Percentiles rank a stretch among this genome's conserved stretches.
Evolutionary conservation across 2,113 vertebrate species (phyloP).

Genomic region (Tragelaphus strepsiceros): DNA sequence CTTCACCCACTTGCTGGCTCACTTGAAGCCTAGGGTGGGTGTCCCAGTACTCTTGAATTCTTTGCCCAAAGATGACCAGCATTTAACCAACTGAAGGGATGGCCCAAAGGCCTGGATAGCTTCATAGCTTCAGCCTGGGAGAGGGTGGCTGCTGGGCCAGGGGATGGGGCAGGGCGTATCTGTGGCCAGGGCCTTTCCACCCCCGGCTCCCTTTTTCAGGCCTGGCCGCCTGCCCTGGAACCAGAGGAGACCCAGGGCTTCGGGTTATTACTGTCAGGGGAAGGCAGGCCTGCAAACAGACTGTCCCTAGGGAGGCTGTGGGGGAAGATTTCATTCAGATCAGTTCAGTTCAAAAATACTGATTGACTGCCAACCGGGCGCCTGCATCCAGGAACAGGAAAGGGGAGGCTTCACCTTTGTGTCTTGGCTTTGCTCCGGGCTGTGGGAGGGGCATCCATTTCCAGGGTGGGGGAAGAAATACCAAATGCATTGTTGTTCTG

Average conservation of each 20-base stretch:
- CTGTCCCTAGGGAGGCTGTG: background rate
- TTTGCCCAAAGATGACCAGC: conserved; percentile 28
- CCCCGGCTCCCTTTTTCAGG: background rate
- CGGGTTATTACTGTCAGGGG: background rate
- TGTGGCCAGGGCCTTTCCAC: background rate
- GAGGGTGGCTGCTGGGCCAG: background rate
- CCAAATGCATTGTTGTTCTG: conserved; percentile 40
- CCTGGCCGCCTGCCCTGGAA: background rate
- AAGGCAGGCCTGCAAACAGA: background rate
- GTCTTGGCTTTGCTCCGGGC: conserved; percentile 38
- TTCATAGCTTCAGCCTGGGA: background rate
- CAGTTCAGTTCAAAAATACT: background rate
- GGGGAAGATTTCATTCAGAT: background rate
- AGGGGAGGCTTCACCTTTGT: background rate
- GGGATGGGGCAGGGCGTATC: background rate
- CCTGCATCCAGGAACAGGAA: background rate
- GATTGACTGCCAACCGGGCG: background rate
- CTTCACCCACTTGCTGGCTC: background rate
- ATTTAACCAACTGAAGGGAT: background rate
- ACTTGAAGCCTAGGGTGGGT: background rate
- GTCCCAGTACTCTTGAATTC: background rate
- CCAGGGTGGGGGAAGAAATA: background rate
- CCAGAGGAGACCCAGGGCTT: background rate
- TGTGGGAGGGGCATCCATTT: background rate
- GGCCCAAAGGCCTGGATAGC: background rate